Percentiles rank a stretch among this genome's conserved stretches.
Evolutionary conservation across 1,140 invertebrate species (phyloP).

Genomic region (Triops longicaudatus): DNA sequence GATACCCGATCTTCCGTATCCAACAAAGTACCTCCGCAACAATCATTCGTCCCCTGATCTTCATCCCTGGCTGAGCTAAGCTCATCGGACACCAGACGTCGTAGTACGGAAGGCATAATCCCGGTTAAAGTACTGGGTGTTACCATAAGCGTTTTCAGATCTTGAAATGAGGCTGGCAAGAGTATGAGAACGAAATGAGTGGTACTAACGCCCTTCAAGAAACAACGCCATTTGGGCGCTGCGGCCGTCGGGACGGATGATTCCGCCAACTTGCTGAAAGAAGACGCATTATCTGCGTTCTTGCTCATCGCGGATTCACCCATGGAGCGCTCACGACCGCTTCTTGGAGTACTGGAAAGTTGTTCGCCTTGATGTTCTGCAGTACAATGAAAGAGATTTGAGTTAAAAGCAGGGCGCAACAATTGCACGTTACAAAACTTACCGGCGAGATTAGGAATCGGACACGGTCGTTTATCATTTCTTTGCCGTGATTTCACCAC

Average conservation of each 20-base stretch:
- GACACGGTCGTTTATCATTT: slow-evolving; percentile 18
- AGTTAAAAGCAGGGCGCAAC: not conserved
- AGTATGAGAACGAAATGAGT: slow-evolving; percentile 60
- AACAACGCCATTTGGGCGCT: slow-evolving; percentile 55
- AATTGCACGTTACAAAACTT: not conserved
- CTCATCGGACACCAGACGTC: not conserved
- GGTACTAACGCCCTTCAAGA: slow-evolving; percentile 52
- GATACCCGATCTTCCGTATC: not conserved
- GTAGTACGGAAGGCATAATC: not conserved
- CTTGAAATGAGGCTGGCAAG: slow-evolving; percentile 51
- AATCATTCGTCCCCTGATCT: not conserved
- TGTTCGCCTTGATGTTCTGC: not conserved
- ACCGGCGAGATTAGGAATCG: not conserved
- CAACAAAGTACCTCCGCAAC: not conserved
- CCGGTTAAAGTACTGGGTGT: slow-evolving; percentile 25
- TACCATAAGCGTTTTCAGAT: slow-evolving; percentile 45
- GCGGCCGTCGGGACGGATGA: not conserved
- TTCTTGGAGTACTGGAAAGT: not conserved
- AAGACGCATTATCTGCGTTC: not conserved
- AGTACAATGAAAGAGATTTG: not conserved
- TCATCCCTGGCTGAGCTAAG: not conserved
- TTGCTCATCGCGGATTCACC: not conserved
- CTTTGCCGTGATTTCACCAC: not conserved
- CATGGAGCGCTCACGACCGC: not conserved
- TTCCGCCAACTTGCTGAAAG: not conserved